A percentile compares a stretch with the other conserved stretches of the same genome.
Conservation (phyloP, 1,140 invertebrate genomes). For the Ceratosolen solmsi region DNA sequence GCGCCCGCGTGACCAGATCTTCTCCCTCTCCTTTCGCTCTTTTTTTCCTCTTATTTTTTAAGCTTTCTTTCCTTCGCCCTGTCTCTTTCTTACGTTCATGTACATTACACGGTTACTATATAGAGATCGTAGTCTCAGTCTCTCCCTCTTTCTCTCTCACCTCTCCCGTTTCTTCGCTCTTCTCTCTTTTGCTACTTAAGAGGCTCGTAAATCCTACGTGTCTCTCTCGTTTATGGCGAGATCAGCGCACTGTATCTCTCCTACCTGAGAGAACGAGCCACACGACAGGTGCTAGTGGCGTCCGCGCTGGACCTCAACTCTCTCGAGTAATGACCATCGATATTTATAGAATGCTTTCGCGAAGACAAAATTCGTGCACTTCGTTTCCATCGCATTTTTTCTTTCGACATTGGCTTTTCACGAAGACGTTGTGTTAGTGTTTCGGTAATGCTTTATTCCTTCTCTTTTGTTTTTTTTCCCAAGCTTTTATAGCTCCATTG, state of each 20-base stretch:
- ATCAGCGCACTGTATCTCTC: conserved; percentile 38
- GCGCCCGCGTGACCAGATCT: conserved; percentile 39
- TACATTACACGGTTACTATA: conserved; percentile 4
- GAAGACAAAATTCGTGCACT: conserved; percentile 14
- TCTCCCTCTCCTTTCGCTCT: not conserved
- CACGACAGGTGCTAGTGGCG: conserved; percentile 71
- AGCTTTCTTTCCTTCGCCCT: not conserved
- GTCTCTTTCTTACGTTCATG: conserved; percentile 1
- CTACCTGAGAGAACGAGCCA: conserved; percentile 55
- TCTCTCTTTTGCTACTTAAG: conserved; percentile 41
- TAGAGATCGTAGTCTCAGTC: not conserved
- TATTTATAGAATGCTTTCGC: conserved; percentile 64
- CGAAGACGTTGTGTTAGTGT: not conserved
- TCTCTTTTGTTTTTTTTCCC: not conserved
- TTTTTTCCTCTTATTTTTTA: not conserved
- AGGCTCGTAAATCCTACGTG: conserved; percentile 49
- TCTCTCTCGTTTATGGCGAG: conserved; percentile 50
- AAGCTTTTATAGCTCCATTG: not conserved
- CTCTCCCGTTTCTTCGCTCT: conserved; percentile 13
- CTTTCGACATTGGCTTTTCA: not conserved
- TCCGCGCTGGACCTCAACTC: conserved; percentile 50
- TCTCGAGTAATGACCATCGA: conserved; percentile 61
- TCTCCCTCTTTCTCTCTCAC: not conserved
- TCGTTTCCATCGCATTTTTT: not conserved
- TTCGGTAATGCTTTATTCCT: not conserved